These are phyloP conservation scores for Drosophila mettleri DNA, from an alignment of 2,888 invertebrate genomes.

Conservation along the genomic window DNA sequence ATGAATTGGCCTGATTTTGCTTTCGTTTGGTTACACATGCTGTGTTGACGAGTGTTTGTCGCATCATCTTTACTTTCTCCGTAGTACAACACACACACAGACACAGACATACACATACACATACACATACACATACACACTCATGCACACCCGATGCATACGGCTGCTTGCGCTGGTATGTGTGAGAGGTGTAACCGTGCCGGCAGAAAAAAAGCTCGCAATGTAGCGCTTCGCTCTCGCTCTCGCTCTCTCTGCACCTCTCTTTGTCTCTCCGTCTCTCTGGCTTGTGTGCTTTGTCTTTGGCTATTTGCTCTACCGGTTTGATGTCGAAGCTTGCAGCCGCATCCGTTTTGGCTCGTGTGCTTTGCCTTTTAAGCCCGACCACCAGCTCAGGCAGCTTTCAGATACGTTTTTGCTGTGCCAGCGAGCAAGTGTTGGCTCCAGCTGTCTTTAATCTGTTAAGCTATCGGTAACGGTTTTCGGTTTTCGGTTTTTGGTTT, in stretches of 20 bases:
- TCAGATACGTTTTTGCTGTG: constrained; percentile 82
- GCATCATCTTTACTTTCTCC: constrained; percentile 74
- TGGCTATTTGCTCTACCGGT: constrained; percentile 58
- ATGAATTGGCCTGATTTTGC: constrained; percentile 80
- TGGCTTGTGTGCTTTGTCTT: constrained; percentile 4
- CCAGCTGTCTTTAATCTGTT: constrained; percentile 25
- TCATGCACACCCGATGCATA: background rate
- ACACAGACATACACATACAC: background rate
- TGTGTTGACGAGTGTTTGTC: constrained; percentile 68
- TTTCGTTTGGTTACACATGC: constrained; percentile 68
- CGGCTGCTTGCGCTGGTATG: constrained; percentile 29
- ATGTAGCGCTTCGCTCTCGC: constrained; percentile 1
- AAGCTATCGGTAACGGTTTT: constrained; percentile 7
- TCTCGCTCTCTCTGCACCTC: constrained; percentile 4
- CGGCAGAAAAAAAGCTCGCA: constrained; percentile 47
- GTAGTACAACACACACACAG: constrained; percentile 17
- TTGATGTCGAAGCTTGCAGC: constrained; percentile 56
- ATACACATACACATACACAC: constrained; percentile 1
- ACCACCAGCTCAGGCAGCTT: constrained; percentile 72
- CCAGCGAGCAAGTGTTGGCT: constrained; percentile 72
- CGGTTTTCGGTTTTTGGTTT: constrained; percentile 2
- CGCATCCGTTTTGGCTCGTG: constrained; percentile 72
- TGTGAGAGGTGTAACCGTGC: constrained; percentile 38
- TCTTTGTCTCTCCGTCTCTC: constrained; percentile 3
- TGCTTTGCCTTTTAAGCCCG: constrained; percentile 79